Evolutionary conservation across 2,888 invertebrate genomes (phyloP), one percentile per base, ranked within the genome.

Genomic region (Hetaerina titia): DNA sequence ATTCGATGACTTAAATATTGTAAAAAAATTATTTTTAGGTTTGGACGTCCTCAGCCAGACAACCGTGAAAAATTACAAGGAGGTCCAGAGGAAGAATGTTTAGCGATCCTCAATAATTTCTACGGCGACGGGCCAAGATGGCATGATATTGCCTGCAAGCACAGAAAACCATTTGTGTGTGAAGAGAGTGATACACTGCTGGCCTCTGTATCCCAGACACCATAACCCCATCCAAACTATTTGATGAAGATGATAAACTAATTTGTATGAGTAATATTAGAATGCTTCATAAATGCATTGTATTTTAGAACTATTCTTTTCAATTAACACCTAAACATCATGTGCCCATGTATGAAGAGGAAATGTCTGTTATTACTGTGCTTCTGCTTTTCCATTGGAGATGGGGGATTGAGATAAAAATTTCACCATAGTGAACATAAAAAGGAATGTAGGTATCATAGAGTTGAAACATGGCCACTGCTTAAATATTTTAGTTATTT

Each of bases 61-160:
- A 99, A 99, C 97, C 97, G 98, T 96, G 98, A 99, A 97, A 97
- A 98, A 95, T 97, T 98, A 96, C 98, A 98, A 97, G 98, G 98
- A 58, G 99, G 99, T 94, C 98, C 98, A 2, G 97, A 98, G 60
- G 99, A 99, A 97, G 98, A 98, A 96, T 99, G 99, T 96, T 96
- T 99, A 95, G 99, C 98, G 1, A 97, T 99, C 95, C 97, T 99
- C 94, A 99, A 99, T 97, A 98, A 99, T 96, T 99, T 99, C 97
- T 99, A 99, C 97, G 98, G 98, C 96, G 99, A 99, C 96, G 99
- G 99, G 60, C 98, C 99, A 94, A 98, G 98, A 97, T 99, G 99
- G 99, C 99, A 99, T 96, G 97, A 99, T 96, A 99, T 99, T 94
- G 99, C 99, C 95, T 99, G 99, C 96, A 99, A 99, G 96, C 99